A percentile compares a stretch with the other conserved stretches of the same genome.
Conservation (phyloP, 1,140 invertebrate species). For the Goniozus legneri region DNA sequence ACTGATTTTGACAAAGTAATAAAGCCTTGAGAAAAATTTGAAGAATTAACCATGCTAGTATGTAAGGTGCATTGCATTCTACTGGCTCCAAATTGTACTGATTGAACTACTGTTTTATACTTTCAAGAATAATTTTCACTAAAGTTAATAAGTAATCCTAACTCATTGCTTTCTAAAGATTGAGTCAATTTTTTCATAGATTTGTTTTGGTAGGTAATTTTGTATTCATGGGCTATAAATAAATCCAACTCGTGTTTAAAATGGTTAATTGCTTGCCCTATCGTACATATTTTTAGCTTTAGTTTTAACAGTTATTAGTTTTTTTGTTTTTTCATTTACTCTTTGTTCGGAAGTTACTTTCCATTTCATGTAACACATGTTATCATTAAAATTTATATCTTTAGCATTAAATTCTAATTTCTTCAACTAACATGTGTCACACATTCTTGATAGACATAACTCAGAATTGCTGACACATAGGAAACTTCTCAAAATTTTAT, state of each 20-base stretch:
- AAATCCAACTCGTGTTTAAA: background rate
- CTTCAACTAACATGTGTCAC: conserved; percentile 14
- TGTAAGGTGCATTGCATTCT: conserved; percentile 17
- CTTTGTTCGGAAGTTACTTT: conserved; percentile 9
- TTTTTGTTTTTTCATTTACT: conserved; percentile 17
- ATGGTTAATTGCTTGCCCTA: background rate
- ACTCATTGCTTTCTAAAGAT: conserved; percentile 3
- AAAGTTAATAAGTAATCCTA: conserved; percentile 17
- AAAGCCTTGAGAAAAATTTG: conserved; percentile 13
- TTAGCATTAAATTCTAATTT: conserved; percentile 10
- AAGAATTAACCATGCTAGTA: conserved; percentile 17
- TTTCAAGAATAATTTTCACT: conserved; percentile 23
- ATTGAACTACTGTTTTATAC: conserved; percentile 18
- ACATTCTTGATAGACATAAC: conserved; percentile 14
- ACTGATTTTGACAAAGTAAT: conserved; percentile 15
- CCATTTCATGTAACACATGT: conserved; percentile 13
- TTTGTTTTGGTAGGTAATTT: conserved; percentile 16
- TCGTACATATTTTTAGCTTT: conserved; percentile 4
- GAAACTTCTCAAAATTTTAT: background rate
- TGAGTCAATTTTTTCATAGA: conserved; percentile 12
- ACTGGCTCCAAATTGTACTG: conserved; percentile 22
- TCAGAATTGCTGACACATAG: background rate
- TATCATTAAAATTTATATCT: conserved; percentile 4
- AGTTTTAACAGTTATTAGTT: conserved; percentile 12
- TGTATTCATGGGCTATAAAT: conserved; percentile 18